A percentile compares a stretch with the other conserved stretches of the same genome.
phyloP scores from a whole-genome alignment of 2,888 invertebrate genomes.

The Oligia latruncula region DNA sequence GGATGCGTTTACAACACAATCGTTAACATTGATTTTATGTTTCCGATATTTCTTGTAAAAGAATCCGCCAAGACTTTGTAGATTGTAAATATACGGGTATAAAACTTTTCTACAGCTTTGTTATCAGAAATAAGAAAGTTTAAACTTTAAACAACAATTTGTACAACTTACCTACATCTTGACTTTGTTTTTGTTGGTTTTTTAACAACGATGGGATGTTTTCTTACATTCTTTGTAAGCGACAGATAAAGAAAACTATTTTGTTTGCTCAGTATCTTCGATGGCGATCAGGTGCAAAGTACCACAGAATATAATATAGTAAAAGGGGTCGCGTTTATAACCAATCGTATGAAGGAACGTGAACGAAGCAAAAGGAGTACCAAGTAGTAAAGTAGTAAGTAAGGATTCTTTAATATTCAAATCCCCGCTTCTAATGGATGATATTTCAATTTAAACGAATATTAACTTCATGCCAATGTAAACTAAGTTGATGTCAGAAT shows the following conservation, averaged over 20 bases:
- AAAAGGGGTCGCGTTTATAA: neutral
- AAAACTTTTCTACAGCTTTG: slow-evolving; percentile 23
- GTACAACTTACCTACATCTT: slow-evolving; percentile 6
- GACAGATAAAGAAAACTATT: neutral
- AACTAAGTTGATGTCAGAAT: neutral
- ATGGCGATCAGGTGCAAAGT: neutral
- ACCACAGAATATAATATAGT: neutral
- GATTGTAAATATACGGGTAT: slow-evolving; percentile 22
- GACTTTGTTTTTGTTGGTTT: slow-evolving; percentile 6
- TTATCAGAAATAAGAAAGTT: slow-evolving; percentile 23
- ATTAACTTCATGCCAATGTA: too few species aligned
- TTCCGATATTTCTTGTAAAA: slow-evolving; percentile 22
- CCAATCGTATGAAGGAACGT: neutral
- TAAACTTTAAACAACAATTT: slow-evolving; percentile 19
- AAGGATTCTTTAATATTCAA: too few species aligned
- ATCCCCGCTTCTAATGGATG: neutral
- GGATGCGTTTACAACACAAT: slow-evolving; percentile 36
- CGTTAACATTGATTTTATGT: slow-evolving; percentile 51
- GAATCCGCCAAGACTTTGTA: slow-evolving; percentile 37
- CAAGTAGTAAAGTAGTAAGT: neutral
- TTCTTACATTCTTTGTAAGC: neutral
- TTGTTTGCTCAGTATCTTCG: neutral
- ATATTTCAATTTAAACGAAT: neutral
- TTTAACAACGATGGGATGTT: slow-evolving; percentile 9
- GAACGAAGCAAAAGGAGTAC: neutral